A percentile compares a stretch with the other conserved stretches of the same genome.
Evolutionary conservation across 2,797 vertebrate genomes (phyloP).

Genomic region (Monodelphis domestica): DNA sequence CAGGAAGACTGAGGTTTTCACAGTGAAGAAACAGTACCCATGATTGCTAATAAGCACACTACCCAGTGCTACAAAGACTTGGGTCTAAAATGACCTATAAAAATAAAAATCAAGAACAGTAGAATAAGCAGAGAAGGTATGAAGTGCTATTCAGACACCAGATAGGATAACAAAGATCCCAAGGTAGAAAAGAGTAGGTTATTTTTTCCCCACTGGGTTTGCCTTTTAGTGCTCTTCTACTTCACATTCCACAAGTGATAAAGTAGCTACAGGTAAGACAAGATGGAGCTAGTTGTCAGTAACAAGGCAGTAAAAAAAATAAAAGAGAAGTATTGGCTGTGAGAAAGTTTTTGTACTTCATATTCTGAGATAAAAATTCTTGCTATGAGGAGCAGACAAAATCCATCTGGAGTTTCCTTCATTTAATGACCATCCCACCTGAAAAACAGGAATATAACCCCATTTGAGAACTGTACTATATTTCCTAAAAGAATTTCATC

Average conservation of each 20-base stretch:
- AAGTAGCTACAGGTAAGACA: neutral
- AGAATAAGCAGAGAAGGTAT: neutral
- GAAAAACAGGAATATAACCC: neutral
- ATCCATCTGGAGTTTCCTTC: neutral
- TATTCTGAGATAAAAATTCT: neutral
- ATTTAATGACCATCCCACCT: neutral
- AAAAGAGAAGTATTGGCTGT: neutral
- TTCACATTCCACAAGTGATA: neutral
- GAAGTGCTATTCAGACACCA: neutral
- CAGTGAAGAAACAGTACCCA: neutral
- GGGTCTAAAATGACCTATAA: neutral
- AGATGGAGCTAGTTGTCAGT: neutral
- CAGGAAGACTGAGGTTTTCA: neutral
- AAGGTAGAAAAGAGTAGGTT: neutral
- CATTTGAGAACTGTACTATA: neutral
- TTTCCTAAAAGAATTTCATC: neutral
- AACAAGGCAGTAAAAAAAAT: neutral
- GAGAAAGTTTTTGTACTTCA: neutral
- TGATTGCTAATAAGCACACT: neutral
- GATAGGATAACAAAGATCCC: neutral
- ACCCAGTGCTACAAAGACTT: neutral
- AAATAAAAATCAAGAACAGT: neutral
- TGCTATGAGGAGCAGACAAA: neutral
- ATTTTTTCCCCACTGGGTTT: neutral
- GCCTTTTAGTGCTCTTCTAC: neutral